Percentiles rank a stretch among this genome's conserved stretches.
Conservation (phyloP, 1,140 invertebrate species). For the Bombus waltoni region DNA sequence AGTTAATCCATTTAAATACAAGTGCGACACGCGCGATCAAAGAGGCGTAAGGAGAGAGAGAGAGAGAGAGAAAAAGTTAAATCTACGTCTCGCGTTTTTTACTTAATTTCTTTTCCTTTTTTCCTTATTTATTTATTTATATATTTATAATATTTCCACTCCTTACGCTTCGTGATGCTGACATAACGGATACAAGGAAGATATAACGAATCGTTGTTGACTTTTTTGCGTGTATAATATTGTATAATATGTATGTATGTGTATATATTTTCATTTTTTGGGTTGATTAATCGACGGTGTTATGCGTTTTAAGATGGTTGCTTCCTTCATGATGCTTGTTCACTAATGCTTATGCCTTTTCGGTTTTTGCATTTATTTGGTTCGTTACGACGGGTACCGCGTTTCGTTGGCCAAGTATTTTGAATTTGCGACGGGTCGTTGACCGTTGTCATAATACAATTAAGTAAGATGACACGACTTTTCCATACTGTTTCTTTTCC, state of each 20-base stretch:
- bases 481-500: neutral
- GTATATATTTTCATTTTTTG: neutral
- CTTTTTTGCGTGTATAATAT: constrained; percentile 21
- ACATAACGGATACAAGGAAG: constrained; percentile 54
- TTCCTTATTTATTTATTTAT: constrained; percentile 27
- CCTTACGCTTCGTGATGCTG: constrained; percentile 45
- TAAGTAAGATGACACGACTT: constrained; percentile 11
- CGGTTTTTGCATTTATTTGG: constrained; percentile 23
- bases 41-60: constrained; percentile 38
- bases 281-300: constrained; percentile 1
- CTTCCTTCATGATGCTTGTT: neutral
- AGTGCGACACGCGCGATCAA: constrained; percentile 69
- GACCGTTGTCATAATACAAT: constrained; percentile 4
- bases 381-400: constrained; percentile 62
- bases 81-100: constrained; percentile 34
- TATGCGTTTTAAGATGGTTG: neutral
- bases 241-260: constrained; percentile 27
- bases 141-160: constrained; percentile 11
- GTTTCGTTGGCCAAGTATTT: constrained; percentile 56
- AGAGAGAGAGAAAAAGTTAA: neutral
- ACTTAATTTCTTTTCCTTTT: neutral
- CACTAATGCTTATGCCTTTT: constrained; percentile 4
- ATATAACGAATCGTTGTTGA: constrained; percentile 34
- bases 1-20: constrained; percentile 82
- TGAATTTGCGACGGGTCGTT: constrained; percentile 67